These are phyloP conservation scores for Palythoa grandiflora DNA, from an alignment of 92 coral and sea anemone genomes.

Conservation along the genomic window DNA sequence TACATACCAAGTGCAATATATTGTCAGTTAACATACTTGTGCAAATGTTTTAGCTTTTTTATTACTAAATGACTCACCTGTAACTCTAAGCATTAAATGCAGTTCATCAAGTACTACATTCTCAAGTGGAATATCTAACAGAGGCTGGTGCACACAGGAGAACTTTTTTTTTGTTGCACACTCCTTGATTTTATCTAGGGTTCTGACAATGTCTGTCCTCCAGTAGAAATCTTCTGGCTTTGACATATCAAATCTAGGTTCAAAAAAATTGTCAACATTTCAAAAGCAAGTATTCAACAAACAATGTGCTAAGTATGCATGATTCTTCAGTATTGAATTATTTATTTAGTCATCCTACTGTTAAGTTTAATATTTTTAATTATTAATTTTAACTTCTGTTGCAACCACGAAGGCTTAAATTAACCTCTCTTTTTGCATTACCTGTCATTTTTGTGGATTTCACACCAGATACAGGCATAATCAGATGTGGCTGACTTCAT, in stretches of 20 bases:
- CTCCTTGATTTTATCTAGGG: constrained; percentile 38
- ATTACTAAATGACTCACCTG: constrained; percentile 31
- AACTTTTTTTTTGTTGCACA: constrained; percentile 34
- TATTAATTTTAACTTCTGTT: constrained; percentile 19
- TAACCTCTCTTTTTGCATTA: constrained; percentile 1
- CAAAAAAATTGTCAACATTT: constrained; percentile 14
- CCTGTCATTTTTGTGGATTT: constrained; percentile 40
- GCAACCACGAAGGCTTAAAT: constrained; percentile 20
- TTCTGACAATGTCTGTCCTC: constrained; percentile 38
- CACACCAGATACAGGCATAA: constrained; percentile 49
- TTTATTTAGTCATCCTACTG: constrained; percentile 9
- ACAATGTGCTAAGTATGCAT: constrained; percentile 20
- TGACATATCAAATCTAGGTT: constrained; percentile 61
- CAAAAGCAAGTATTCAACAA: constrained; percentile 16
- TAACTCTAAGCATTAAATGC: constrained; percentile 61
- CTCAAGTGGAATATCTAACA: constrained; percentile 58
- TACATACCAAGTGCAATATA: neutral
- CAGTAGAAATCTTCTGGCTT: constrained; percentile 55
- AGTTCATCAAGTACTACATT: constrained; percentile 65
- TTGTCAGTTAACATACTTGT: neutral
- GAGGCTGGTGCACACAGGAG: constrained; percentile 59
- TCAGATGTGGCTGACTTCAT: constrained; percentile 56
- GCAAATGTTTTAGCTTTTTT: constrained; percentile 17
- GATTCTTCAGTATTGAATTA: constrained; percentile 19
- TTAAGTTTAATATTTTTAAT: constrained; percentile 17